These are phyloP conservation scores for Stenotaenia linearis DNA, from an alignment of 2,888 invertebrate genomes.

Conservation along the genomic window DNA sequence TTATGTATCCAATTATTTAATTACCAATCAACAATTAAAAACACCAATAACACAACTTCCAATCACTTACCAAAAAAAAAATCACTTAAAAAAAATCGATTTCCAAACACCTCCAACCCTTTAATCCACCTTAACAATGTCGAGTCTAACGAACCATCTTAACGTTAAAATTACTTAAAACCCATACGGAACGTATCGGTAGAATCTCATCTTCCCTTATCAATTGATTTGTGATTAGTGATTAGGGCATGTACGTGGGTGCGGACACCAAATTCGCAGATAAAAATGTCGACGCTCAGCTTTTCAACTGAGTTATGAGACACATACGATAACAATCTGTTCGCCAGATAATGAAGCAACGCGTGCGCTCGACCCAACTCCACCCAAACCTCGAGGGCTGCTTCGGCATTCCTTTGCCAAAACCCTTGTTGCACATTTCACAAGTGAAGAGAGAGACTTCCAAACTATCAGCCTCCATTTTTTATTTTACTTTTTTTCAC, in stretches of 20 bases:
- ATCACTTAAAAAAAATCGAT: no score
- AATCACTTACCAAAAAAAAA: no score
- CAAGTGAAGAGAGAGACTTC: no score
- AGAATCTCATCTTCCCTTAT: no score
- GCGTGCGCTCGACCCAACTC: background rate
- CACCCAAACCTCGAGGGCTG: background rate
- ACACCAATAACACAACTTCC: no score
- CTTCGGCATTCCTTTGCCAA: background rate
- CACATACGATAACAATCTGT: background rate
- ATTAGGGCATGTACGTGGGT: background rate
- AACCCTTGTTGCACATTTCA: background rate
- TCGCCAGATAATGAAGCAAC: background rate
- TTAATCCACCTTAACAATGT: no score
- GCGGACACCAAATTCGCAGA: background rate
- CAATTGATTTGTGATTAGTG: background rate
- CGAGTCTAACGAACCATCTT: no score
- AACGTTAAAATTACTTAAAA: no score
- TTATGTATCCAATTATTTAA: no score
- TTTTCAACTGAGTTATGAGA: conserved; percentile 9
- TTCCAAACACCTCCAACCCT: no score
- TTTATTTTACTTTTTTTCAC: background rate
- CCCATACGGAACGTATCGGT: no score
- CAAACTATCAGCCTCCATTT: background rate
- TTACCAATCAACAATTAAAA: no score
- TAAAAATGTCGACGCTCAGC: background rate